Evolutionary conservation across 2,888 invertebrate species (phyloP), one percentile per base, ranked within the genome.

Genomic region (Leptopilina myrica): DNA sequence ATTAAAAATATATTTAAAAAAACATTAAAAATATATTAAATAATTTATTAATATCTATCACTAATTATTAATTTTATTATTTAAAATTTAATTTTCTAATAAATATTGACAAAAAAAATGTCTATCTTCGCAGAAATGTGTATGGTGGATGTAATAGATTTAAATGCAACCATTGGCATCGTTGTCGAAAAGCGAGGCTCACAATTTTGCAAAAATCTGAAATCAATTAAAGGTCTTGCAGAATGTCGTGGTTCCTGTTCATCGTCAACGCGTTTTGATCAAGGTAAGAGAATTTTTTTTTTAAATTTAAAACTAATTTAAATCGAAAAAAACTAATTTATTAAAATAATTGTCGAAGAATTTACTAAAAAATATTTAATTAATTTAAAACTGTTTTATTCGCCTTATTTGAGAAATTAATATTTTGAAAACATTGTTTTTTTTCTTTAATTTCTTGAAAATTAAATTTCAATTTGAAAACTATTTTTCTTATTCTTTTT

Each of bases 241-340:
- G 95, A 96, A 90, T 97, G 97, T 86, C 92, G 93, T 75, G 97
- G 97, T 0, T 88, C 92, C 14, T 97, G 97, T 86, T 92, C 93
- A 83, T 96, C 96, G 0, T 94, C 94, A 20, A 95, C 96, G 0
- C 90, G 93, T n/a, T 96, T 94, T 84, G 95, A 95, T 87, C 91
- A 92, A 85, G 91, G 96, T 20, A 20, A 20, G 20, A 1, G 20
- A 20, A n/a, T n/a, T n/a, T n/a, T n/a, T n/a, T n/a, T n/a, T n/a
- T n/a, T n/a, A n/a, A n/a, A n/a, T n/a, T n/a, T n/a, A n/a, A n/a
- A n/a, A n/a, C n/a, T n/a, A n/a, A n/a, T n/a, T n/a, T n/a, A n/a
- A n/a, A n/a, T n/a, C n/a, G n/a, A n/a, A n/a, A n/a, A n/a, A n/a
- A n/a, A n/a, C n/a, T n/a, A n/a, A n/a, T n/a, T n/a, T n/a, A n/a